Base-by-base conservation (phyloP, 2,888 invertebrate genomes). In the Lathronympha strigana region DNA sequence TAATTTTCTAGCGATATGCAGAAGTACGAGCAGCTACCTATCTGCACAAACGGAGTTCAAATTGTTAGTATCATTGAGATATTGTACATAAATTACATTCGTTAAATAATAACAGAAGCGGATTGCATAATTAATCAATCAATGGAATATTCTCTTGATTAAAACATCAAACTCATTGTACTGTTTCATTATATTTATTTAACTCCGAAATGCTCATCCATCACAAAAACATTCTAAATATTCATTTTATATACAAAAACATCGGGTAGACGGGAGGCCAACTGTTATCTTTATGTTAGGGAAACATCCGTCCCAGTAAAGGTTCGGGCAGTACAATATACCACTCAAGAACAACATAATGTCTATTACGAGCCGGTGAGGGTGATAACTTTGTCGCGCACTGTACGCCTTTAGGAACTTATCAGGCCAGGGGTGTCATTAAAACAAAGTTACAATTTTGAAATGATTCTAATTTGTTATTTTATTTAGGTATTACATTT, bases 241-340 rank as follows among this genome's bases (percentile, higher is more conserved):
- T 45, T 47, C 17, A 66, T 61, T 60, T 54, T 61, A 54, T 61
- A 58, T 47, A 31, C 54, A 51, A 47, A 60, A 61, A 61, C 60
- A 61, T 61, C 36, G 54, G 4, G 21, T 21, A 21, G 50, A 15
- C 50, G 50, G 50, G 51, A 11, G 21, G 53, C 58, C 45, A 68
- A 73, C 68, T 73, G 76, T 77, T 82, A 82, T 82, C 82, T 81
- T 79, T 75, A 78, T 74, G 57, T 72, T 69, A 66, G 74, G 71
- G 72, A 70, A 70, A 69, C 73, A 76, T 81, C 82, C 82, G 80
- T 74, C 70, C 72, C 71, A 75, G 74, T 72, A 15, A 60, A 23
- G 17, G 28, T n/a, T 45, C 58, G 50, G 40, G 28, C 43, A 60
- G 17, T 50, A 28, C 50, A 50, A 31, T 40, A 4, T 13, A 31